Evolutionary conservation across 2,888 invertebrate species (phyloP).

Genomic region (Linnaemya vulpina): DNA sequence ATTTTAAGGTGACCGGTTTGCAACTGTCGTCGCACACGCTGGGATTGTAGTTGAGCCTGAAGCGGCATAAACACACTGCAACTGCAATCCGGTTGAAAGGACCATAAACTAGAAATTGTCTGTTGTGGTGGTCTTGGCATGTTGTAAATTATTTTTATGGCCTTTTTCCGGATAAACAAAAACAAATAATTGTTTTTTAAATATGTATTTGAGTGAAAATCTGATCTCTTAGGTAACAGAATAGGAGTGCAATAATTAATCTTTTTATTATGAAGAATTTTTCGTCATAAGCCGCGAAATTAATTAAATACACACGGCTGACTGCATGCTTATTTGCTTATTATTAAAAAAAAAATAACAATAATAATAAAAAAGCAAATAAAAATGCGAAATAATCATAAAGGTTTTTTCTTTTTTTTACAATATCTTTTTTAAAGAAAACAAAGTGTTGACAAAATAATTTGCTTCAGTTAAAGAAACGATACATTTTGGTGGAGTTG

Average conservation of each 20-base stretch:
- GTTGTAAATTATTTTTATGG: background rate
- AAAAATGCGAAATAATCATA: background rate
- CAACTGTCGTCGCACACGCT: no score
- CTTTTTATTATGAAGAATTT: background rate
- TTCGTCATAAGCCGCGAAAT: background rate
- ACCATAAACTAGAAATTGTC: background rate
- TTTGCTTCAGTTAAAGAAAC: conserved; percentile 33
- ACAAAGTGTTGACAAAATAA: conserved; percentile 6
- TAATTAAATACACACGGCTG: conserved; percentile 6
- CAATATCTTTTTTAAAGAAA: conserved; percentile 19
- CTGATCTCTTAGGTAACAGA: background rate
- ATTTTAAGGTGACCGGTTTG: no score
- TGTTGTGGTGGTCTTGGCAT: background rate
- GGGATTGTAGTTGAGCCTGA: background rate
- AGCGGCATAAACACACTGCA: no score
- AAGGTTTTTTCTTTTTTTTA: background rate
- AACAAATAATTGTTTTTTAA: no score
- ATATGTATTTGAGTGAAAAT: background rate
- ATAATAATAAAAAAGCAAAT: background rate
- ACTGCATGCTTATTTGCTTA: background rate
- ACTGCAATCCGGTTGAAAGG: background rate
- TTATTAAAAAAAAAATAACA: background rate
- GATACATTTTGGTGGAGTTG: conserved; percentile 15
- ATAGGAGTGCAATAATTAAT: background rate
- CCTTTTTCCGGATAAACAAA: background rate